Evolutionary conservation across 1,140 invertebrate species (phyloP).

Genomic region (Orchesella cincta): DNA sequence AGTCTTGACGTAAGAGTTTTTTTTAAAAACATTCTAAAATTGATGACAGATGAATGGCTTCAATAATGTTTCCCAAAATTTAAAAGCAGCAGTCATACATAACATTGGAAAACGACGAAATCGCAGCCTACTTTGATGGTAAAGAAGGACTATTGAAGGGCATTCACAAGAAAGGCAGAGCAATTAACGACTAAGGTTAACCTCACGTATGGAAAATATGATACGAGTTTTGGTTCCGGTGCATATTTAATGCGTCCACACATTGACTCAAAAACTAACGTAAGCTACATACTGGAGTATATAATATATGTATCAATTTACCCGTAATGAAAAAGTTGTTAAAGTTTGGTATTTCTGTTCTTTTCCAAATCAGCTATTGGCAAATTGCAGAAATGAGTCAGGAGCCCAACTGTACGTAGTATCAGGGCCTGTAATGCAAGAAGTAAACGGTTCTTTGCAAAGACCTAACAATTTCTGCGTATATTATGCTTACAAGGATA

Average conservation of each 20-base stretch:
- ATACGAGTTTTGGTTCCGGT: neutral
- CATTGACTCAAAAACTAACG: neutral
- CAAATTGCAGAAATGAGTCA: neutral
- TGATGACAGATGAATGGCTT: neutral
- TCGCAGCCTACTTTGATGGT: conserved; percentile 77
- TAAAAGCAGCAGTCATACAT: conserved; percentile 62
- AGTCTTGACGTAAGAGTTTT: neutral
- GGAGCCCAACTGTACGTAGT: neutral
- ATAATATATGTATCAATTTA: neutral
- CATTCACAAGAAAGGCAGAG: conserved; percentile 72
- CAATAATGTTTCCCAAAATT: neutral
- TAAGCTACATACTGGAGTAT: neutral
- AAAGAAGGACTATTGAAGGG: conserved; percentile 77
- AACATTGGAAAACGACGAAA: conserved; percentile 76
- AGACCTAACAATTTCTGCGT: neutral
- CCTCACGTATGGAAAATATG: conserved; percentile 80
- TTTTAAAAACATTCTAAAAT: neutral
- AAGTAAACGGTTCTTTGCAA: neutral
- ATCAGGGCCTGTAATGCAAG: neutral
- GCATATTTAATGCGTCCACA: neutral
- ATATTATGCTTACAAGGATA: conserved; percentile 10
- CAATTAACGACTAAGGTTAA: conserved; percentile 70
- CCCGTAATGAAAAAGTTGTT: neutral
- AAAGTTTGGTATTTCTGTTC: neutral
- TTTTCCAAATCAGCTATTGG: neutral